A percentile compares a stretch with the other conserved stretches of the same genome.
phyloP scores from a whole-genome alignment of 2,888 invertebrate genomes.

The Linnaemya tessellans region DNA sequence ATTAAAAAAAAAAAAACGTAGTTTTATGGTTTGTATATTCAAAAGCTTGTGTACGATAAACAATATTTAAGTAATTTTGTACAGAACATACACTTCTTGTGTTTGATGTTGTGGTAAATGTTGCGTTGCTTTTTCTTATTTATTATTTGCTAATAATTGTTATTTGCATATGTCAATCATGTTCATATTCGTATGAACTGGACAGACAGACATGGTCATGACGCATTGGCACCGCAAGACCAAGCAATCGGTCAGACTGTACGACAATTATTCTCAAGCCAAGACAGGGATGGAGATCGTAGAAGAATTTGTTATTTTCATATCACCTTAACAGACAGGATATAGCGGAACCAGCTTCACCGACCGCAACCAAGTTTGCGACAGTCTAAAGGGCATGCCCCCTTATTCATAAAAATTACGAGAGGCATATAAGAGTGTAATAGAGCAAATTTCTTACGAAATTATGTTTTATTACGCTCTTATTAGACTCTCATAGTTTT shows the following conservation, averaged over 20 bases:
- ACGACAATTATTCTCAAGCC: not conserved
- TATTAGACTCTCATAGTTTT: too few relatives aligned
- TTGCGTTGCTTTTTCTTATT: constrained; percentile 17
- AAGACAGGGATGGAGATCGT: not conserved
- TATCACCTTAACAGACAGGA: too few relatives aligned
- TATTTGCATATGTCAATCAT: constrained; percentile 70
- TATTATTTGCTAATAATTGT: constrained; percentile 57
- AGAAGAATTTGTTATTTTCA: too few relatives aligned
- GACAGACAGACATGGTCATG: constrained; percentile 19
- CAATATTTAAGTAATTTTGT: constrained; percentile 11
- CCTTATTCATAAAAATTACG: too few relatives aligned
- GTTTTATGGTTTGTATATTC: constrained; percentile 1
- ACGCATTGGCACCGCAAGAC: not conserved
- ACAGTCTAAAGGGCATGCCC: too few relatives aligned
- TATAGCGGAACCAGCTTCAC: too few relatives aligned
- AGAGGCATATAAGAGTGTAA: too few relatives aligned
- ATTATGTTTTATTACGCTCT: too few relatives aligned
- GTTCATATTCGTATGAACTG: constrained; percentile 45
- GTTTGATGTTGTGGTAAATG: constrained; percentile 40
- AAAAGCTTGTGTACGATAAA: constrained; percentile 14
- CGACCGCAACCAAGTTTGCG: too few relatives aligned
- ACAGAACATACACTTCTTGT: not conserved
- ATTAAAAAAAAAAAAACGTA: not conserved
- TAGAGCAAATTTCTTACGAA: too few relatives aligned
- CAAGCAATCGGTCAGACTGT: not conserved